Conservation (phyloP, 2,113 vertebrate genomes). For the Strix aluco region DNA sequence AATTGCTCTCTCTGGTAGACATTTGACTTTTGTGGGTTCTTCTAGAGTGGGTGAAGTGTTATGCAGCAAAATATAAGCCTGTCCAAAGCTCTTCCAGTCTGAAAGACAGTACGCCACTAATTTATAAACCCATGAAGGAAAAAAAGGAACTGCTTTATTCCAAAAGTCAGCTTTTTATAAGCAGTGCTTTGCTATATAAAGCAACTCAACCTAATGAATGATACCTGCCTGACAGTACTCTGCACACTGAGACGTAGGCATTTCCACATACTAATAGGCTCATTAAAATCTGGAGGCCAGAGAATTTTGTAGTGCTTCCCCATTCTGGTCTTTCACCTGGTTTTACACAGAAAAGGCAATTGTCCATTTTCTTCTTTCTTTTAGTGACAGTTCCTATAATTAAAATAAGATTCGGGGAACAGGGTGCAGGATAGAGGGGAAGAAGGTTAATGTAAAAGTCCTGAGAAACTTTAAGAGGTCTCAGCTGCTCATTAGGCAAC, state of each 20-base stretch:
- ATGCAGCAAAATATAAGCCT: background rate
- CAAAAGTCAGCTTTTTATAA: background rate
- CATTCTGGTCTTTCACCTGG: background rate
- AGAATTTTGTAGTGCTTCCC: background rate
- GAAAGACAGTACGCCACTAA: background rate
- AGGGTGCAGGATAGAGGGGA: background rate
- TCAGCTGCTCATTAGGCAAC: background rate
- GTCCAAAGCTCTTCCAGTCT: background rate
- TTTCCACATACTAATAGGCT: background rate
- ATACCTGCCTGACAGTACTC: background rate
- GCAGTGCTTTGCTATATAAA: background rate
- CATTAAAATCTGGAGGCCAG: background rate
- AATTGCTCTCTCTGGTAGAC: background rate
- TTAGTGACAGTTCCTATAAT: background rate
- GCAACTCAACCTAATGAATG: background rate
- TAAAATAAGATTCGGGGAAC: background rate
- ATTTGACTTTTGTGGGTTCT: background rate
- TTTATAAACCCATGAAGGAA: background rate
- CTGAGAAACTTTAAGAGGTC: background rate
- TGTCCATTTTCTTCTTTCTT: background rate
- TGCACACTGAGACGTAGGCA: background rate
- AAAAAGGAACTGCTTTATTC: background rate
- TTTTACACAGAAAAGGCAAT: background rate
- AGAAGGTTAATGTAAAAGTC: background rate
- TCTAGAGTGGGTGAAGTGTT: background rate